phyloP scores from a whole-genome alignment of 2,797 vertebrate genomes.

The Catharus ustulatus region DNA sequence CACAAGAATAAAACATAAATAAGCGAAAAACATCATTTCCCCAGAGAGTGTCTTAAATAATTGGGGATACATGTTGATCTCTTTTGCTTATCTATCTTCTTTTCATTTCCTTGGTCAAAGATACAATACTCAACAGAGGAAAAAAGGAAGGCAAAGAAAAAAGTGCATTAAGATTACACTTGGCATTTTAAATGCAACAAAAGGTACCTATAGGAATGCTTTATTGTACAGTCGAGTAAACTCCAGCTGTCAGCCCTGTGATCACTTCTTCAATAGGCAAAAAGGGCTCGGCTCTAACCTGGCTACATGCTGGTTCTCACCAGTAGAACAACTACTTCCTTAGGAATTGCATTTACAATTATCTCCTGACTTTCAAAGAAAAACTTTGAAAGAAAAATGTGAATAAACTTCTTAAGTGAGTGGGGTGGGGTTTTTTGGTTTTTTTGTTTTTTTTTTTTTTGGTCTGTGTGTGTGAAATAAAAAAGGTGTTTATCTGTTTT shows the following conservation, averaged over 20 bases:
- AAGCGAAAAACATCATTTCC: background rate
- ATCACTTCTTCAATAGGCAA: slow-evolving; percentile 69
- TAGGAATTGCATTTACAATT: slow-evolving; percentile 62
- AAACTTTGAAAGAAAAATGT: slow-evolving; percentile 45
- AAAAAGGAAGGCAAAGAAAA: slow-evolving; percentile 14
- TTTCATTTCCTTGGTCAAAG: slow-evolving; percentile 5
- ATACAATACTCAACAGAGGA: background rate
- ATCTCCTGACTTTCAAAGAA: slow-evolving; percentile 49
- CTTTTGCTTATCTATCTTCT: background rate
- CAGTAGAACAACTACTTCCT: slow-evolving; percentile 36
- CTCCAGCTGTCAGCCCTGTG: slow-evolving; percentile 73
- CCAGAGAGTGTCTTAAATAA: background rate
- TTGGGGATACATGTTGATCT: background rate
- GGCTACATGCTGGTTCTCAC: slow-evolving; percentile 59
- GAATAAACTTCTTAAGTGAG: background rate
- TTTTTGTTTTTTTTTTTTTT: too few relatives aligned
- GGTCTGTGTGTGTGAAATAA: too few relatives aligned
- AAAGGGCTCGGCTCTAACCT: slow-evolving; percentile 60
- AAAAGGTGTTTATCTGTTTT: slow-evolving; percentile 16
- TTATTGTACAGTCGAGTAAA: slow-evolving; percentile 65
- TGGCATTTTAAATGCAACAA: slow-evolving; percentile 63
- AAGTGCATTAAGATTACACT: slow-evolving; percentile 44
- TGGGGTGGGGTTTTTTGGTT: background rate
- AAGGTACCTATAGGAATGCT: slow-evolving; percentile 36
- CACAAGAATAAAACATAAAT: background rate